Evolutionary conservation across 2,113 vertebrate genomes (phyloP).

Genomic region (Dascyllus trimaculatus): DNA sequence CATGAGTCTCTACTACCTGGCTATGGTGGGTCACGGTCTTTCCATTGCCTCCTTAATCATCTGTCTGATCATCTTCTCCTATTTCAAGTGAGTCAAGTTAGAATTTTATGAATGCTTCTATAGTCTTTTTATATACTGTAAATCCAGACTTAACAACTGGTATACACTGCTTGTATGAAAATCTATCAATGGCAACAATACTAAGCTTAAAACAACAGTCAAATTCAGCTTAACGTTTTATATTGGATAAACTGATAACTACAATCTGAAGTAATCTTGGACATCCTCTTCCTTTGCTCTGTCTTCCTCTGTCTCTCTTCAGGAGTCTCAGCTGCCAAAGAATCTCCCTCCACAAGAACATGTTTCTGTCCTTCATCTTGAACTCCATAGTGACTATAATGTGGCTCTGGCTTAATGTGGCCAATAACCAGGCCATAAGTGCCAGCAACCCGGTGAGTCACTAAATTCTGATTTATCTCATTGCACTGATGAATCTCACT

Average conservation of each 20-base stretch:
- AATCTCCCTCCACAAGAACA: constrained; percentile 88
- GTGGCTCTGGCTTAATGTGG: constrained; percentile 70
- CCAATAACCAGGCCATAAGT: constrained; percentile 47
- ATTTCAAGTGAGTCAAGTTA: constrained; percentile 83
- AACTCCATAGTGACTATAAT: constrained; percentile 84
- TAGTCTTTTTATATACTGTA: background rate
- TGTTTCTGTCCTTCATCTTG: constrained; percentile 86
- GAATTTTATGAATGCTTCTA: background rate
- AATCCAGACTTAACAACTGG: no score
- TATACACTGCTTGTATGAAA: background rate
- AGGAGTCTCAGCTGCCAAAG: constrained; percentile 88
- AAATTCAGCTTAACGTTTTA: background rate
- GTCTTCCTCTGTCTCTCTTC: constrained; percentile 9
- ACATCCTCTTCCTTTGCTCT: background rate
- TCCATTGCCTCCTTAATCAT: constrained; percentile 85
- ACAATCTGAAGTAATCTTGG: background rate
- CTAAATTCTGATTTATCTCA: background rate
- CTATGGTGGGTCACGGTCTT: constrained; percentile 82
- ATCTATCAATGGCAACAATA: background rate
- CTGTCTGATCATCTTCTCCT: constrained; percentile 86
- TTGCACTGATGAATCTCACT: background rate
- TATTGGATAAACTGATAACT: background rate
- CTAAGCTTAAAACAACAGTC: background rate
- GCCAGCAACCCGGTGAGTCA: constrained; percentile 78
- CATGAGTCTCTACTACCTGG: constrained; percentile 81